Evolutionary conservation across 2,113 vertebrate genomes (phyloP), one percentile per base, ranked within the genome.

Genomic region (Verasper variegatus): DNA sequence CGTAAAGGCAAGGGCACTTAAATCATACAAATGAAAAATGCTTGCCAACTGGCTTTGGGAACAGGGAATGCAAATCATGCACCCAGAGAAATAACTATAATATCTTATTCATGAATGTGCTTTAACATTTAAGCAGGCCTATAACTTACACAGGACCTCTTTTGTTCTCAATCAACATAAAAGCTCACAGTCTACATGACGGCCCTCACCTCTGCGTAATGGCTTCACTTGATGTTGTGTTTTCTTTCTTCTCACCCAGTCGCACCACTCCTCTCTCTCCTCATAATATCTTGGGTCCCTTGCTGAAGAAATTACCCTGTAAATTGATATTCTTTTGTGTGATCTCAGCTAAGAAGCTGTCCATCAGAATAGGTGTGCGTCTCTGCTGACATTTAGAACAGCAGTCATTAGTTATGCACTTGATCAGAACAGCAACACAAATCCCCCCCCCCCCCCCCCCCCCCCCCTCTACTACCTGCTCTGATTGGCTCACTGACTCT

Each of bases 401-500:
- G 68, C 58, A 57, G 56, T 82, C 71, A 88, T 94, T 92, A 90
- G 85, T 87, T 79, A 84, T 71, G 51, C 77, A 77, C 71, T 81
- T 86, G 85, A 85, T 88, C 82, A 76, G 68, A 75, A 74, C 56
- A 1, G 26, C 64, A 55, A 73, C 42, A 21, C 24, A 59, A 63
- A 68, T 20, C 12, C 3, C 35, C n/a, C 5, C 27, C 11, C 9
- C 35, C 37, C 1, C 40, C 54, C 55, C 70, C 85, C 31, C 4
- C 10, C 12, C 6, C 35, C n/a, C 5, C 21, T 8, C 11, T 35
- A 21, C 3, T 89, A 90, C 87, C 78, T 84, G 81, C 85, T 89
- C 65, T 1, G 67, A 69, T 76, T 74, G 90, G 86, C 89, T 92
- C 91, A 91, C 92, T 94, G 85, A 78, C 84, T 90, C 74, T 24